Conservation (phyloP, 2,797 vertebrate species). For the Anguilla anguilla region DNA sequence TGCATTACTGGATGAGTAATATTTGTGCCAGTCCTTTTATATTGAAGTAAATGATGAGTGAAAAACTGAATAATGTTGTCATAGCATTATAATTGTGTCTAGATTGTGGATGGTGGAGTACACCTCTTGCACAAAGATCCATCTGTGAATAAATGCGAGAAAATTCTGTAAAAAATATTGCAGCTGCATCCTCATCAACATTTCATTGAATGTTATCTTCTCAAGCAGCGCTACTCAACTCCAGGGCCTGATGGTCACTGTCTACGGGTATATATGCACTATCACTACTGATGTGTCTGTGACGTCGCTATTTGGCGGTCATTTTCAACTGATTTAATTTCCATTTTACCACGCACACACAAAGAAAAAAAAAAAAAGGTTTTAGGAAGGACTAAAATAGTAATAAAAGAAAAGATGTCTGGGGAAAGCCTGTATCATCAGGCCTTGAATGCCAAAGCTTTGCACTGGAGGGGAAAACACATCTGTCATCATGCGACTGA, state of each 20-base stretch:
- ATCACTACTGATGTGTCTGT: background rate
- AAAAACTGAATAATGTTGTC: background rate
- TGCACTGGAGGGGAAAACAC: background rate
- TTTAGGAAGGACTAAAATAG: background rate
- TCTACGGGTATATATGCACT: no score
- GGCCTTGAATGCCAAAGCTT: background rate
- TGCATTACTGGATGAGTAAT: background rate
- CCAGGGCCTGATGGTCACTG: no score
- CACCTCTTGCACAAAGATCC: background rate
- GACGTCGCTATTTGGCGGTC: background rate
- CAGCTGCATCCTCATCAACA: background rate
- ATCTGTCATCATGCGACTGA: background rate
- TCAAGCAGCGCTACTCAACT: no score
- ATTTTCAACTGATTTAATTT: background rate
- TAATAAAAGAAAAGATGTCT: background rate
- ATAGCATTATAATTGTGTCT: background rate
- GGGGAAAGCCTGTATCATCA: background rate
- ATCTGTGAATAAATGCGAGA: background rate
- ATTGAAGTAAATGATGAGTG: background rate
- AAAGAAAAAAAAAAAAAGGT: background rate
- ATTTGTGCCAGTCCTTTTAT: background rate
- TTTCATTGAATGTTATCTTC: no score
- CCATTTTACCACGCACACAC: background rate
- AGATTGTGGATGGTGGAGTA: background rate
- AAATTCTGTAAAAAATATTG: background rate